Evolutionary conservation across 1,140 invertebrate genomes (phyloP).

Genomic region (Drosophila melanica): DNA sequence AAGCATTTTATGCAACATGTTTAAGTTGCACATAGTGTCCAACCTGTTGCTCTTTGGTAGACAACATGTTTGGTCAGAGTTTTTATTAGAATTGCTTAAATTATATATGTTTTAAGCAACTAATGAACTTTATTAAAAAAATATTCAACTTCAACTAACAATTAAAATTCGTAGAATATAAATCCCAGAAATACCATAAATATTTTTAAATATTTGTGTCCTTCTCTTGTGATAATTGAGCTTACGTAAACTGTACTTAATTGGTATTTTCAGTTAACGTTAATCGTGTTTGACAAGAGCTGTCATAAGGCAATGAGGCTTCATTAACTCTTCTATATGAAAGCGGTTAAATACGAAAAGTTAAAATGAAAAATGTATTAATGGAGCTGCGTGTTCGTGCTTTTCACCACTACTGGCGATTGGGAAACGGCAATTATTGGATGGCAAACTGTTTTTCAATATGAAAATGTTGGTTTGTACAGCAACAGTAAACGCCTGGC

Average conservation of each 20-base stretch:
- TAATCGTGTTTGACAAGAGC: conserved; percentile 10
- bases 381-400: conserved; percentile 13
- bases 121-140: background rate
- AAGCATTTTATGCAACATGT: background rate
- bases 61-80: conserved; percentile 1
- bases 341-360: background rate
- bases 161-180: background rate
- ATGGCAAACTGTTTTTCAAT: conserved; percentile 12
- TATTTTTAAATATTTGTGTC: background rate
- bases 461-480: conserved; percentile 1
- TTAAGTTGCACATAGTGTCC: background rate
- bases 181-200: background rate
- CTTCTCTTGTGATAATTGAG: background rate
- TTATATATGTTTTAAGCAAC: no score
- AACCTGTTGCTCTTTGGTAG: conserved; percentile 1
- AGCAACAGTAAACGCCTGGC: conserved; percentile 14
- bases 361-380: conserved; percentile 9
- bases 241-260: conserved; percentile 9
- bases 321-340: conserved; percentile 9
- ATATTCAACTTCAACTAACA: background rate
- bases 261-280: conserved; percentile 2
- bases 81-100: no score
- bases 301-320: conserved; percentile 13
- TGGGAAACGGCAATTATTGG: conserved; percentile 9
- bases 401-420: conserved; percentile 1